Evolutionary conservation across 1,140 invertebrate genomes (phyloP).

Genomic region (Drosophila repletoides): DNA sequence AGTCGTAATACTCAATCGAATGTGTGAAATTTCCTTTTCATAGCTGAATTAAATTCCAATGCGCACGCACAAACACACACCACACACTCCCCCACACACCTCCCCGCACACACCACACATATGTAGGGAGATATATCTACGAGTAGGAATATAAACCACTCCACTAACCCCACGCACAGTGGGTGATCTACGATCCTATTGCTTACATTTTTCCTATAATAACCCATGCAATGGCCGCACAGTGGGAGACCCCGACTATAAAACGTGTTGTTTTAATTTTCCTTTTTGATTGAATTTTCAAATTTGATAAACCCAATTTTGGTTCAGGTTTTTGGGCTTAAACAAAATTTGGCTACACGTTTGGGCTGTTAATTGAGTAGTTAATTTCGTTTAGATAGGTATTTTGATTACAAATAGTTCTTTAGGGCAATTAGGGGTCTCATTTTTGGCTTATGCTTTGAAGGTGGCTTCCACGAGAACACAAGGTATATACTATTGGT

Average conservation of each 20-base stretch:
- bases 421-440: too few relatives aligned
- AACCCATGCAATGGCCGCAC: too few relatives aligned
- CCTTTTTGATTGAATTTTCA: constrained; percentile 8
- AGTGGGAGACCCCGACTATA: background rate
- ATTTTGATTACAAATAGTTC: too few relatives aligned
- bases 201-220: too few relatives aligned
- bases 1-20: constrained; percentile 40
- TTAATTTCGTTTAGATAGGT: too few relatives aligned
- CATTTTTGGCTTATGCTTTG: too few relatives aligned
- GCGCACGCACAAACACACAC: constrained; percentile 14
- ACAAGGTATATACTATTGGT: too few relatives aligned
- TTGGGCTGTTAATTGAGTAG: too few relatives aligned
- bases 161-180: constrained; percentile 30
- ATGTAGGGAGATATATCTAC: constrained; percentile 3
- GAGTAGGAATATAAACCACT: constrained; percentile 14
- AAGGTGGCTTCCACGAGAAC: too few relatives aligned
- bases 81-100: background rate
- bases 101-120: background rate
- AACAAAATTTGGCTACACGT: too few relatives aligned
- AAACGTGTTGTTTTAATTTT: constrained; percentile 3
- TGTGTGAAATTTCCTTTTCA: constrained; percentile 63
- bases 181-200: background rate
- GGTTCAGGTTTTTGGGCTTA: too few relatives aligned
- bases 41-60: constrained; percentile 69
- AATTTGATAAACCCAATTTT: too few relatives aligned